Evolutionary conservation across 2,888 invertebrate genomes (phyloP).

Genomic region (Drosophila antonietae): DNA sequence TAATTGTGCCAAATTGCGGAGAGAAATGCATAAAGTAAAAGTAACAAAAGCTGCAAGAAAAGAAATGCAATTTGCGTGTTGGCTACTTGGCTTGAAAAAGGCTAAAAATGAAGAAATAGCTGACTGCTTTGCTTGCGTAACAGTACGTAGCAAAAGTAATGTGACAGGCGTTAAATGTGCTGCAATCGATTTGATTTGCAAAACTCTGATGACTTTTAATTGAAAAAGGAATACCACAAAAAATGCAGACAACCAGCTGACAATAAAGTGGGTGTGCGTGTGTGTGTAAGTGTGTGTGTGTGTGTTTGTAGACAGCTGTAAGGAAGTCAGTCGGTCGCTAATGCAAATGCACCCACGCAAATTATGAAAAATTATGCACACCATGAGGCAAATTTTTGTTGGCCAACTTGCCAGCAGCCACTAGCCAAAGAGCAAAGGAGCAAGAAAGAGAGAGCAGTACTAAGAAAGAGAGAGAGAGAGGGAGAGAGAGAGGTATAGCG

Average conservation of each 20-base stretch:
- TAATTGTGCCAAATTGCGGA: conserved; percentile 48
- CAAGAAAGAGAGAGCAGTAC: neutral
- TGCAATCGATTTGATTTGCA: conserved; percentile 78
- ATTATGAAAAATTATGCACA: conserved; percentile 79
- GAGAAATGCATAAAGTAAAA: conserved; percentile 55
- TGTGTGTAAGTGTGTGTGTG: conserved; percentile 37
- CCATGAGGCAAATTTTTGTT: conserved; percentile 54
- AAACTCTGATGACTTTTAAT: conserved; percentile 72
- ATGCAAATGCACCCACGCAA: conserved; percentile 69
- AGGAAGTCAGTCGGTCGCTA: conserved; percentile 77
- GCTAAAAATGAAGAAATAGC: conserved; percentile 2
- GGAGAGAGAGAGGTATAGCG: too few species aligned
- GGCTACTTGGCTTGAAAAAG: conserved; percentile 32
- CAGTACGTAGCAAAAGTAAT: conserved; percentile 70
- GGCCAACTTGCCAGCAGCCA: conserved; percentile 54
- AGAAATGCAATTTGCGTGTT: conserved; percentile 4
- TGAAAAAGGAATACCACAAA: conserved; percentile 61
- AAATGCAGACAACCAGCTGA: conserved; percentile 28
- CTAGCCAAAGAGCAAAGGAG: conserved; percentile 24
- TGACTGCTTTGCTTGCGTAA: conserved; percentile 51
- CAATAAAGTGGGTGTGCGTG: conserved; percentile 56
- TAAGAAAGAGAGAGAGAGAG: neutral
- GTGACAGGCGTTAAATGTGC: conserved; percentile 77
- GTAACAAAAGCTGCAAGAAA: conserved; percentile 31
- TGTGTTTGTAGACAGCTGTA: conserved; percentile 60